phyloP scores from a whole-genome alignment of 2,888 invertebrate genomes.

The Drosophila antonietae region DNA sequence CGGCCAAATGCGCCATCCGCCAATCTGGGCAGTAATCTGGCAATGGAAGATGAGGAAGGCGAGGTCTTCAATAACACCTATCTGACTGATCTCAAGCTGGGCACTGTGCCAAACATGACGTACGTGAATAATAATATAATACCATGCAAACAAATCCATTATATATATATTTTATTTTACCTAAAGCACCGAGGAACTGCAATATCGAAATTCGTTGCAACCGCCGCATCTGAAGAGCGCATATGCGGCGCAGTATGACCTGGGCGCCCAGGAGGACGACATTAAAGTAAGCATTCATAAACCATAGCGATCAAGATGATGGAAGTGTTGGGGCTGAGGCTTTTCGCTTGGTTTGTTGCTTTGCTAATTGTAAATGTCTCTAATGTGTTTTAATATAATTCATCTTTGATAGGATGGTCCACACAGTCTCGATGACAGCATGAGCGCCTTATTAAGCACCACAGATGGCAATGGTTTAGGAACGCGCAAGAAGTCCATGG shows the following conservation, averaged over 20 bases:
- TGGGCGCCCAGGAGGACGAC: constrained; percentile 88
- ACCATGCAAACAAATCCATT: not conserved
- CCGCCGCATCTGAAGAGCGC: constrained; percentile 94
- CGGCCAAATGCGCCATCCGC: constrained; percentile 61
- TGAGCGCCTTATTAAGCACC: constrained; percentile 83
- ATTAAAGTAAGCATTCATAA: constrained; percentile 86
- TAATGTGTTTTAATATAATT: not conserved
- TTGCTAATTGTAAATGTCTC: not conserved
- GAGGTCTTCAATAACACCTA: constrained; percentile 93
- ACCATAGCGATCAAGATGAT: not conserved
- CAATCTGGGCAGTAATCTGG: constrained; percentile 85
- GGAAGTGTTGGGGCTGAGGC: constrained; percentile 1
- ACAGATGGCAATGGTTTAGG: constrained; percentile 73
- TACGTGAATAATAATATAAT: constrained; percentile 25
- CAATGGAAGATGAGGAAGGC: constrained; percentile 94
- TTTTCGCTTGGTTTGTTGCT: not conserved
- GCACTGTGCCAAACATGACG: constrained; percentile 84
- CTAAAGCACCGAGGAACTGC: constrained; percentile 88
- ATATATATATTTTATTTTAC: not conserved
- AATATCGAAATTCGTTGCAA: constrained; percentile 92
- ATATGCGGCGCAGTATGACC: constrained; percentile 92
- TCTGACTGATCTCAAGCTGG: constrained; percentile 88
- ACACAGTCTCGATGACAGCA: constrained; percentile 82
- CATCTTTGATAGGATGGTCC: constrained; percentile 71
- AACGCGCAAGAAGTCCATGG: constrained; percentile 86